phyloP scores from a whole-genome alignment of 2,113 vertebrate species.

The Boulengeromyrus knoepffleri region DNA sequence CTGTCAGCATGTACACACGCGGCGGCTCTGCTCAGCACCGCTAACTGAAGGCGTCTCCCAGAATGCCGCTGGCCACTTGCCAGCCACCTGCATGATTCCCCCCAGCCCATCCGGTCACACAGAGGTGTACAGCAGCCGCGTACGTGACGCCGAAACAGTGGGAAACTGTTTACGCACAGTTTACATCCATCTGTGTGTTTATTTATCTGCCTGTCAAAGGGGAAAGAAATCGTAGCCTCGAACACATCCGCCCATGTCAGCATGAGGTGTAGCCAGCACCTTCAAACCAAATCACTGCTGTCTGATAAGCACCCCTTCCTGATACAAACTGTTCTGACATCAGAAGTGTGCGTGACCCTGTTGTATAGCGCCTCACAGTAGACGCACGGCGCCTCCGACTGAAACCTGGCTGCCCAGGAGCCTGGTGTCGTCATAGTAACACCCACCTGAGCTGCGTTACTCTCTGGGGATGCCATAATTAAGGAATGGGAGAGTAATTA shows the following conservation, averaged over 20 bases:
- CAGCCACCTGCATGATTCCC: neutral
- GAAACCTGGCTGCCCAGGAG: too few species aligned
- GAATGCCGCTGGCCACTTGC: neutral
- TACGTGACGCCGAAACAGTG: neutral
- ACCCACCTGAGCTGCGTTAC: slow-evolving; percentile 7
- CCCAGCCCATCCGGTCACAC: neutral
- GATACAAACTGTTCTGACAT: neutral
- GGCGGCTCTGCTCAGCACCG: neutral
- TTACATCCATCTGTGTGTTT: neutral
- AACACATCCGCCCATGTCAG: neutral
- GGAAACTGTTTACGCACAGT: neutral
- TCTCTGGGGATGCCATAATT: neutral
- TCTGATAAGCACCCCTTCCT: neutral
- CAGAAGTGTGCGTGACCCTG: neutral
- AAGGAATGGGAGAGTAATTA: neutral
- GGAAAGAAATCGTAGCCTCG: neutral
- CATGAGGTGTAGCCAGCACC: neutral
- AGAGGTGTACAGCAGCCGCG: neutral
- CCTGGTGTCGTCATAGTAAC: slow-evolving; percentile 28
- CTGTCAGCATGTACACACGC: neutral
- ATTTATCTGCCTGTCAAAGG: neutral
- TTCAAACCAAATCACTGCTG: neutral
- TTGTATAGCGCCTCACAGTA: neutral
- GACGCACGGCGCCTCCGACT: too few species aligned
- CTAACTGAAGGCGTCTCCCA: neutral